These are phyloP conservation scores for Heliconius himera DNA, from an alignment of 1,140 invertebrate genomes.

Conservation along the genomic window DNA sequence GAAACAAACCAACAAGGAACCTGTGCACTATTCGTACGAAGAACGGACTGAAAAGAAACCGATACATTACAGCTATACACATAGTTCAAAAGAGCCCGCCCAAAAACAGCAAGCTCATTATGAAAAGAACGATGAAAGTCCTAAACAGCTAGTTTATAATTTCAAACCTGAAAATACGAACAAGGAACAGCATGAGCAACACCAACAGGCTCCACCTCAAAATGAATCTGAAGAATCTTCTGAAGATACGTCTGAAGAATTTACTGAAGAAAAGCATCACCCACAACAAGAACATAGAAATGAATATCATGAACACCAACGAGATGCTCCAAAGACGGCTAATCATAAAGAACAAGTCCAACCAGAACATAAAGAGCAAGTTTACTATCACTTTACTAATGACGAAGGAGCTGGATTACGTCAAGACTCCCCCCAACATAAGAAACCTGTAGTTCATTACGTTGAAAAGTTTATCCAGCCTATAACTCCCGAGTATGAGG, in stretches of 20 bases:
- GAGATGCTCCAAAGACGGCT: conserved; percentile 32
- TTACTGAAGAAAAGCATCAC: conserved; percentile 21
- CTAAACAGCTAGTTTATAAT: conserved; percentile 61
- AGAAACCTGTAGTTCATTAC: conserved; percentile 24
- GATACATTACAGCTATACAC: conserved; percentile 42
- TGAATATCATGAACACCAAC: conserved; percentile 36
- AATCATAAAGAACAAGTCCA: conserved; percentile 28
- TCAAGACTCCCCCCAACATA: background rate
- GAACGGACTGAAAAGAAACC: conserved; percentile 47
- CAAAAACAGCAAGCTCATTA: conserved; percentile 52
- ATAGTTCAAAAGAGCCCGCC: conserved; percentile 51
- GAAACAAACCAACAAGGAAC: conserved; percentile 54
- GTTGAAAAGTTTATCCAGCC: conserved; percentile 45
- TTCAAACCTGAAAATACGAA: conserved; percentile 52
- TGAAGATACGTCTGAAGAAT: conserved; percentile 40
- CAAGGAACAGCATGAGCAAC: conserved; percentile 43
- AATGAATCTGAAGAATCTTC: conserved; percentile 38
- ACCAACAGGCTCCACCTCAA: conserved; percentile 34
- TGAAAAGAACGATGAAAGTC: conserved; percentile 46
- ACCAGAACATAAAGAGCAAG: conserved; percentile 40
- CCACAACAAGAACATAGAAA: conserved; percentile 34
- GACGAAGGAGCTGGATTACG: background rate
- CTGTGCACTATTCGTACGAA: conserved; percentile 56
- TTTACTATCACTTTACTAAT: conserved; percentile 24
- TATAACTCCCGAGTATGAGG: conserved; percentile 58